These are phyloP conservation scores for Drosophila pallidifrons DNA, from an alignment of 1,140 invertebrate species.

Conservation along the genomic window DNA sequence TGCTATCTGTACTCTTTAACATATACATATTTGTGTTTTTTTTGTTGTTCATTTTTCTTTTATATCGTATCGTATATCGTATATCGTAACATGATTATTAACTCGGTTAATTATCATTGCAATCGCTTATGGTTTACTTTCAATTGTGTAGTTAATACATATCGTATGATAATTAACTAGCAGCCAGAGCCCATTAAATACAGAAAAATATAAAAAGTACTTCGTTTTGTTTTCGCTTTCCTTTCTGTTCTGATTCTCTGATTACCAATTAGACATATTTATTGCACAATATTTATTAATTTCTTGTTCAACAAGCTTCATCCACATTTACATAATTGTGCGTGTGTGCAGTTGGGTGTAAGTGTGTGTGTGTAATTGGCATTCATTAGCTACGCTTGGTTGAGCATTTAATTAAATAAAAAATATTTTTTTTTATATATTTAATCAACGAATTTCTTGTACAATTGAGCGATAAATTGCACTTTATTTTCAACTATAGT, in stretches of 20 bases:
- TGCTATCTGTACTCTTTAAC: constrained; percentile 16
- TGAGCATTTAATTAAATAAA: constrained; percentile 47
- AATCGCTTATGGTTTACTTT: constrained; percentile 11
- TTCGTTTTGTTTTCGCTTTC: constrained; percentile 1
- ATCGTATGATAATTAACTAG: constrained; percentile 47
- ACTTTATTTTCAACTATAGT: constrained; percentile 33
- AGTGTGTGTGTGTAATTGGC: constrained; percentile 33
- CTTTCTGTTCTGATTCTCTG: constrained; percentile 39
- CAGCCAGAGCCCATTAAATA: constrained; percentile 24
- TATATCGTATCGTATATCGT: constrained; percentile 25
- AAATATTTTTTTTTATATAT: constrained; percentile 34
- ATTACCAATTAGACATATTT: constrained; percentile 65
- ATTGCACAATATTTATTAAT: constrained; percentile 61
- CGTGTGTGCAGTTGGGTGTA: not conserved
- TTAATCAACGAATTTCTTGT: constrained; percentile 15
- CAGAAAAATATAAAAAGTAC: constrained; percentile 1
- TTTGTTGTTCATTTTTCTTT: not conserved
- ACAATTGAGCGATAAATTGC: constrained; percentile 28
- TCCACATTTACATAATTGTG: constrained; percentile 55
- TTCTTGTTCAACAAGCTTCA: constrained; percentile 40
- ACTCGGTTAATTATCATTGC: constrained; percentile 28
- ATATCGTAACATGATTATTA: constrained; percentile 21
- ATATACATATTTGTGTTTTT: not conserved
- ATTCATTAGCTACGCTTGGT: constrained; percentile 51
- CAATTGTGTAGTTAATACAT: constrained; percentile 48